These are phyloP conservation scores for Ramphastos sulfuratus DNA, from an alignment of 2,113 vertebrate species.

Conservation along the genomic window DNA sequence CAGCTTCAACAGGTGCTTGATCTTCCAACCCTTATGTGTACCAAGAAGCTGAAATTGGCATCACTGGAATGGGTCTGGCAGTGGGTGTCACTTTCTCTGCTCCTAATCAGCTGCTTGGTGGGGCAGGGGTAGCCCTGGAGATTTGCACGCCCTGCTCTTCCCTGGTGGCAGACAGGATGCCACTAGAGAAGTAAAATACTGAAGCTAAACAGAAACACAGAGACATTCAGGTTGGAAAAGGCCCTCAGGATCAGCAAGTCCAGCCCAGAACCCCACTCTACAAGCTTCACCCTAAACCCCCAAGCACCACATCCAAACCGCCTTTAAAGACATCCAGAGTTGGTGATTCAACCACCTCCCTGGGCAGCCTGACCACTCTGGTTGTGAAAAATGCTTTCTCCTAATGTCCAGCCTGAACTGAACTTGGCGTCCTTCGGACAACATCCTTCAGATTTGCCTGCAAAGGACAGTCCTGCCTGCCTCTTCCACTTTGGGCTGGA, in stretches of 20 bases:
- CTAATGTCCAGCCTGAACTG: too few relatives aligned
- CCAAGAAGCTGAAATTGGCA: neutral
- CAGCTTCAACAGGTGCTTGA: neutral
- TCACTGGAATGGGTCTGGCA: neutral
- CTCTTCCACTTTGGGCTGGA: neutral
- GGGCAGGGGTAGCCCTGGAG: neutral
- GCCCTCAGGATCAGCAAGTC: too few relatives aligned
- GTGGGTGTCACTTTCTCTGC: neutral
- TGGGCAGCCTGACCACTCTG: too few relatives aligned
- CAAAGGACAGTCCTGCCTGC: neutral
- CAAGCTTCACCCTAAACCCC: too few relatives aligned
- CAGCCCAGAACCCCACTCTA: too few relatives aligned
- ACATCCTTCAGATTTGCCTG: neutral
- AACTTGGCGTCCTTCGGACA: too few relatives aligned
- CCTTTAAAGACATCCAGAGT: too few relatives aligned
- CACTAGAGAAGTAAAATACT: neutral
- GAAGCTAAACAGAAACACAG: too few relatives aligned
- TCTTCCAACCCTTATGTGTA: neutral
- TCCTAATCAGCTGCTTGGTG: accelerated
- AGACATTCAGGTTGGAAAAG: too few relatives aligned
- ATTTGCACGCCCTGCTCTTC: neutral
- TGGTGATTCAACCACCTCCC: too few relatives aligned
- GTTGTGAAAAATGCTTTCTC: too few relatives aligned
- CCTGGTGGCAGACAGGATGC: neutral
- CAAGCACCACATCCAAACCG: too few relatives aligned